These are phyloP conservation scores for Bombyx mori DNA, from an alignment of 1,140 invertebrate species.

Conservation along the genomic window ASM3026992v2 NC_085117.1:13033001-13033500, in stretches of 20 bases:
- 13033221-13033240: conserved; percentile 32
- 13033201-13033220: conserved; percentile 30
- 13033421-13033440: conserved; percentile 38
- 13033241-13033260: conserved; percentile 59
- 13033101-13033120: conserved; percentile 23
- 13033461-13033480: conserved; percentile 53
- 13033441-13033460: conserved; percentile 50
- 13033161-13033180: conserved; percentile 21
- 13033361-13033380: conserved; percentile 73
- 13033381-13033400: conserved; percentile 72
- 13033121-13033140: conserved; percentile 28
- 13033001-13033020: conserved; percentile 34
- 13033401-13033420: conserved; percentile 50
- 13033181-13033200: conserved; percentile 44
- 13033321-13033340: conserved; percentile 23
- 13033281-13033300: conserved; percentile 34
- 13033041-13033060: conserved; percentile 21
- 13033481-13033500: conserved; percentile 51
- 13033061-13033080: conserved; percentile 19
- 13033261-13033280: conserved; percentile 46
- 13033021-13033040: conserved; percentile 51
- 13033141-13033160: conserved; percentile 20
- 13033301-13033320: conserved; percentile 49
- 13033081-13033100: conserved; percentile 17
- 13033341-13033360: conserved; percentile 61